Percentiles rank a stretch among this genome's conserved stretches.
Evolutionary conservation across 2,797 vertebrate genomes (phyloP).

Genomic region (Amblyraja radiata): DNA sequence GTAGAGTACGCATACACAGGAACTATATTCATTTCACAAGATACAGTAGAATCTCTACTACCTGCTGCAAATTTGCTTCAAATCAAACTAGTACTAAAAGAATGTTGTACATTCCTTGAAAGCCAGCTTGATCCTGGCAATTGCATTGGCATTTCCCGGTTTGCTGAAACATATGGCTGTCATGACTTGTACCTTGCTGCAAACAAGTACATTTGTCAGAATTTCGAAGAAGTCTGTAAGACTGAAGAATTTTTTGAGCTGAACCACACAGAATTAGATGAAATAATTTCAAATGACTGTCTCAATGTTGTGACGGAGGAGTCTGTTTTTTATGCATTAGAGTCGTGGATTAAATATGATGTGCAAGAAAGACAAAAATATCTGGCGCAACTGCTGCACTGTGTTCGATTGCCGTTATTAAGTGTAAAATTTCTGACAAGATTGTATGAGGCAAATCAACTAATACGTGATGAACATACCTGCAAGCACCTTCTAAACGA

Average conservation of each 20-base stretch:
- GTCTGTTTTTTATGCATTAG: constrained; percentile 87
- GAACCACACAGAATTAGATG: constrained; percentile 81
- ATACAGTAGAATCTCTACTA: constrained; percentile 90
- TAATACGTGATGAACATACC: constrained; percentile 90
- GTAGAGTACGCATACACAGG: constrained; percentile 97
- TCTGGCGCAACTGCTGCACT: constrained; percentile 84
- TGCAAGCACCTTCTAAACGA: constrained; percentile 97
- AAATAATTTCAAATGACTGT: constrained; percentile 94
- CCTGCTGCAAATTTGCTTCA: constrained; percentile 96
- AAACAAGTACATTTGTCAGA: constrained; percentile 88
- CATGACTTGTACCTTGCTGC: constrained; percentile 88
- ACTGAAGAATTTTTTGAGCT: constrained; percentile 96
- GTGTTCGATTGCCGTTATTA: constrained; percentile 88
- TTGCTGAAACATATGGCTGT: constrained; percentile 94
- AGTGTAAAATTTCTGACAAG: constrained; percentile 95
- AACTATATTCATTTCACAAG: constrained; percentile 93
- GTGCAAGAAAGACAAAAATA: constrained; percentile 87
- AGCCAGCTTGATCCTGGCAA: constrained; percentile 95
- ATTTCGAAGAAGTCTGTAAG: constrained; percentile 94
- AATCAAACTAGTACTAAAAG: constrained; percentile 90
- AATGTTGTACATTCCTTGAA: constrained; percentile 92
- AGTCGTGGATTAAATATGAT: constrained; percentile 95
- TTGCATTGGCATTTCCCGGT: constrained; percentile 95
- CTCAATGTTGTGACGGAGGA: constrained; percentile 91
- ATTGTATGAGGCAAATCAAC: constrained; percentile 95